phyloP scores from a whole-genome alignment of 1,140 invertebrate genomes.

The Goniozus legneri region DNA sequence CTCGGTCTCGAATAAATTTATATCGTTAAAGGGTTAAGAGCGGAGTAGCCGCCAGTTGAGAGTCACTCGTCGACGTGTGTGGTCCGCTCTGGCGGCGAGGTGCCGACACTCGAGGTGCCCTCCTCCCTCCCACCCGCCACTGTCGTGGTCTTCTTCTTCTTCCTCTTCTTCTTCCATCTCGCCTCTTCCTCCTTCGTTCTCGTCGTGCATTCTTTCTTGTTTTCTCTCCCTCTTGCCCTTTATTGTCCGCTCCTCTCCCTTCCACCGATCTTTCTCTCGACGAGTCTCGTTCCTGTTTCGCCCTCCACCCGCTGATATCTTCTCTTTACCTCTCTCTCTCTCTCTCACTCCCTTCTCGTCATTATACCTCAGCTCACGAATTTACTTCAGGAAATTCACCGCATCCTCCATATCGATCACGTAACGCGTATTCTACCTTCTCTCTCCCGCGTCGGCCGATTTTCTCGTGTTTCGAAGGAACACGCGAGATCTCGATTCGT shows the following conservation, averaged over 20 bases:
- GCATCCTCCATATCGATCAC: conserved; percentile 33
- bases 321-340: conserved; percentile 11
- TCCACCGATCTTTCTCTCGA: conserved; percentile 10
- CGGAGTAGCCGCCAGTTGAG: conserved; percentile 37
- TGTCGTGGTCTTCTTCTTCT: conserved; percentile 23
- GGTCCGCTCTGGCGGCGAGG: conserved; percentile 53
- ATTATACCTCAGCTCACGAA: conserved; percentile 35
- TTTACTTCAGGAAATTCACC: conserved; percentile 41
- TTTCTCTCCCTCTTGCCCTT: conserved; percentile 25
- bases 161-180: conserved; percentile 18
- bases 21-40: no score
- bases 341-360: conserved; percentile 10
- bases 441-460: no score
- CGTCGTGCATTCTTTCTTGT: conserved; percentile 24
- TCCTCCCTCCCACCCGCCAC: conserved; percentile 27
- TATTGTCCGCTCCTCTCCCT: conserved; percentile 26
- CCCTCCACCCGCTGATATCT: no score
- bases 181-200: conserved; percentile 29
- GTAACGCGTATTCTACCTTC: no score
- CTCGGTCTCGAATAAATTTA: no score
- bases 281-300: no score
- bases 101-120: conserved; percentile 53
- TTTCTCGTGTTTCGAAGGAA: no score
- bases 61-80: conserved; percentile 52
- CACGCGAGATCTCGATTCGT: no score